Evolutionary conservation across 2,797 vertebrate species (phyloP), one percentile per base, ranked within the genome.

Genomic region (Protonibea diacanthus): DNA sequence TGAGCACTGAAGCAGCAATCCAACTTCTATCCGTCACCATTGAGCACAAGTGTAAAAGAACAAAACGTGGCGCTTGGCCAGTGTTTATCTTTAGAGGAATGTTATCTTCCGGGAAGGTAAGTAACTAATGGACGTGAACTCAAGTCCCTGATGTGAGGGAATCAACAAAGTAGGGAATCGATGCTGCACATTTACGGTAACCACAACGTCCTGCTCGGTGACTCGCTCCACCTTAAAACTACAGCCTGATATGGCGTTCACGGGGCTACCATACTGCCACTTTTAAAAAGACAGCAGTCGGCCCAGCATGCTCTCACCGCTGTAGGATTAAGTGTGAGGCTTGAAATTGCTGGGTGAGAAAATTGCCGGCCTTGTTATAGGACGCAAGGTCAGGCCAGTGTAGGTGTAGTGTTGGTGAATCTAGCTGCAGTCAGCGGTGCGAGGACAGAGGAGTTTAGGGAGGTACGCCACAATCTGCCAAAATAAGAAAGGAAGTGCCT

Each of bases 1-100:
- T 76, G 60, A 88, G 84, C 74, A 80, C 73, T 78, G 71, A 74
- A 74, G 69, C 71, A 80, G 73, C 64, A 40, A 74, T 81, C 77
- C 72, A 67, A 72, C 77, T 73, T 81, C 71, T 77, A 74, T 69
- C 73, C 25, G 47, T 82, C 75, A 66, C 61, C n/a, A 83, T 81
- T 72, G 78, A 87, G 82, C 70, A 74, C 67, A 75, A 81, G 65
- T 51, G 60, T 49, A 66, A 80, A 78, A 61, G 75, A 84, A 69
- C 57, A 78, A 79, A 91, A 80, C 2, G 23, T 65, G 81, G 64
- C 62, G 5, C 58, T 9, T 5, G 0, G 65, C 78, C 74, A 77
- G 45, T 84, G 79, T 85, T 86, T 86, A 76, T 76, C 71, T 83
- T 63, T 23, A 55, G 44, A 55, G 14, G 68, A 71, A 66, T 67